Evolutionary conservation across 1,140 invertebrate species (phyloP).

Genomic region (Meteorus sp.): DNA sequence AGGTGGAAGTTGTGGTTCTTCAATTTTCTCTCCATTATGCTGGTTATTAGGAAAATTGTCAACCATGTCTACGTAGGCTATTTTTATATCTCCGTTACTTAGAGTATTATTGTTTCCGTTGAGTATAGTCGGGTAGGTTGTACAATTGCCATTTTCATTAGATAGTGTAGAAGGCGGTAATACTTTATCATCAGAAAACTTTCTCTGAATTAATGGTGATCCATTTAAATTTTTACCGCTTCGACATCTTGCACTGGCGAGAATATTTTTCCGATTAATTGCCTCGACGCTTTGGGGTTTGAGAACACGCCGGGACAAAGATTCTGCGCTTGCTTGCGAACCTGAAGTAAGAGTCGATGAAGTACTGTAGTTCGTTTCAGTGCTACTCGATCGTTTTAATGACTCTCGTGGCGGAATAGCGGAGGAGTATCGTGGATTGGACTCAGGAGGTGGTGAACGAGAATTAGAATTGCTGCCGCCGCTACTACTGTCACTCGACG

Average conservation of each 20-base stretch:
- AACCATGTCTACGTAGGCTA: slow-evolving; percentile 54
- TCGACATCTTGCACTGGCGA: slow-evolving; percentile 82
- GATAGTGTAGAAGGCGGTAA: slow-evolving; percentile 52
- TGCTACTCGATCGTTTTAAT: slow-evolving; percentile 46
- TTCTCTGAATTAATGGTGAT: slow-evolving; percentile 69
- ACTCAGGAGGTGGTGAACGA: slow-evolving; percentile 61
- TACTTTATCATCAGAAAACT: slow-evolving; percentile 60
- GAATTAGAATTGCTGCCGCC: slow-evolving; percentile 37
- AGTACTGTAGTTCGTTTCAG: slow-evolving; percentile 45
- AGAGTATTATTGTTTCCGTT: slow-evolving; percentile 14
- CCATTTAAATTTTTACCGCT: slow-evolving; percentile 73
- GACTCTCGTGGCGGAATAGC: slow-evolving; percentile 61
- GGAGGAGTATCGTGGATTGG: slow-evolving; percentile 58
- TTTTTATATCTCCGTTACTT: slow-evolving; percentile 43
- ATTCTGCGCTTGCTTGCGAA: slow-evolving; percentile 64
- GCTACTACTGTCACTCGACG: slow-evolving; percentile 51
- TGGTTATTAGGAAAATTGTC: slow-evolving; percentile 40
- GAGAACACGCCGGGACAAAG: slow-evolving; percentile 63
- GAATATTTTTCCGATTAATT: slow-evolving; percentile 82
- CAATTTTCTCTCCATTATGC: slow-evolving; percentile 33
- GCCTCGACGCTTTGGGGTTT: slow-evolving; percentile 79
- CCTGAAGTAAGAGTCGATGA: slow-evolving; percentile 68
- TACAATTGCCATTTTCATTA: slow-evolving; percentile 38
- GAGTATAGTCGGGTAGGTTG: slow-evolving; percentile 13
- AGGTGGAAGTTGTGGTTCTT: slow-evolving; percentile 31